These are phyloP conservation scores for Pelusios castaneus DNA, from an alignment of 2,113 vertebrate genomes.

Conservation along the genomic window DNA sequence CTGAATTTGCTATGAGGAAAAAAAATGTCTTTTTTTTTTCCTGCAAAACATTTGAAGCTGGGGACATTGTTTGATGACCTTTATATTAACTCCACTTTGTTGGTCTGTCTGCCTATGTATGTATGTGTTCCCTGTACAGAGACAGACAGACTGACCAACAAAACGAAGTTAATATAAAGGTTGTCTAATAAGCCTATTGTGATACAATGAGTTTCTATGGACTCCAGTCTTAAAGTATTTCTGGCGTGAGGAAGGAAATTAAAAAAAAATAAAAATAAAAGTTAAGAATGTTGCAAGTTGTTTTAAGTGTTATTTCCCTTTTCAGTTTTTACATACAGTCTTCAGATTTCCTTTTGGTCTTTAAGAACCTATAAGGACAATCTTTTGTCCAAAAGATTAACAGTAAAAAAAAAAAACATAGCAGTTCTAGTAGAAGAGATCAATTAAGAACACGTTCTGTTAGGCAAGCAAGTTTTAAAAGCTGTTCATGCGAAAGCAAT, in stretches of 20 bases:
- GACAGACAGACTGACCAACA: too few species aligned
- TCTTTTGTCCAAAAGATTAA: constrained; percentile 52
- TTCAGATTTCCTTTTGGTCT: constrained; percentile 21
- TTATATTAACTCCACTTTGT: too few species aligned
- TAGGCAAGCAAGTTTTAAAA: constrained; percentile 61
- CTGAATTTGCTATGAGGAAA: not conserved
- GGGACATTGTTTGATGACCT: not conserved
- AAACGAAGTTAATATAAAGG: too few species aligned
- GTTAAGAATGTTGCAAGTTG: accelerated
- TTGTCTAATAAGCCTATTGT: not conserved
- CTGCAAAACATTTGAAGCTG: not conserved
- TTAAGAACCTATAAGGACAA: constrained; percentile 23
- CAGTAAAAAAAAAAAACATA: constrained; percentile 57
- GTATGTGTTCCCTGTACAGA: too few species aligned
- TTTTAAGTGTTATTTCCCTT: not conserved
- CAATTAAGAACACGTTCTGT: constrained; percentile 40
- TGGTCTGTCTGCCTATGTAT: too few species aligned
- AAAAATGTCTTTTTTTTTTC: not conserved
- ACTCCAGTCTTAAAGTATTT: accelerated
- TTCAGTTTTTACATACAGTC: not conserved
- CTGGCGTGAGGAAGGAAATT: not conserved
- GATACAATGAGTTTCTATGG: not conserved
- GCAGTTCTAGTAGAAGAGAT: constrained; percentile 43
- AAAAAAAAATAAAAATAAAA: not conserved
- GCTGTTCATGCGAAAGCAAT: constrained; percentile 36